Percentiles rank a stretch among this genome's conserved stretches.
Conservation (phyloP, 2,888 invertebrate species). For the Glaucopsyche alexis region DNA sequence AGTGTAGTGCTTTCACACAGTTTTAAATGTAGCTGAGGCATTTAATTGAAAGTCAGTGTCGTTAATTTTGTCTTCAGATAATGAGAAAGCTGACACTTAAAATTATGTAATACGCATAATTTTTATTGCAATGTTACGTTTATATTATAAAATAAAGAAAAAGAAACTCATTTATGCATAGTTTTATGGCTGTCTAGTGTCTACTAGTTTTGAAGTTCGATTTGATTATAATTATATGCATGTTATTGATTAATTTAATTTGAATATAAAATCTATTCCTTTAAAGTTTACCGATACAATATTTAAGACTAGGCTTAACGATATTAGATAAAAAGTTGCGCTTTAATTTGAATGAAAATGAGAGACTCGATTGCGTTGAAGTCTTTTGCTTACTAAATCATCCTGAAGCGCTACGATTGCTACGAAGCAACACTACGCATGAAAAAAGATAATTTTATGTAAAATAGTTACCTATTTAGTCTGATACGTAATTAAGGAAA, state of each 20-base stretch:
- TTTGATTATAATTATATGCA: neutral
- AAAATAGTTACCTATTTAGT: neutral
- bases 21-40: neutral
- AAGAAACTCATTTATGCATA: neutral
- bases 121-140: constrained; percentile 5
- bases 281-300: neutral
- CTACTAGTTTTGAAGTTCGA: neutral
- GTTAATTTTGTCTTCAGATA: constrained; percentile 2
- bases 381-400: neutral
- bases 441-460: neutral
- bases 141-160: neutral
- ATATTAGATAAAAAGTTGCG: no score
- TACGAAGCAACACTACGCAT: neutral
- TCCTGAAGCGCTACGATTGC: neutral
- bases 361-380: neutral
- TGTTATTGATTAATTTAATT: neutral
- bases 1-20: constrained; percentile 1
- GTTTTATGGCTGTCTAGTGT: neutral
- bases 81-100: constrained; percentile 16
- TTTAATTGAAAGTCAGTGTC: constrained; percentile 17
- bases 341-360: neutral
- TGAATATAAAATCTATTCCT: neutral
- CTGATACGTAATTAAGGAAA: no score
- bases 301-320: neutral
- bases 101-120: neutral